Evolutionary conservation across 2,797 vertebrate species (phyloP).

Genomic region (Prunella strophiata): DNA sequence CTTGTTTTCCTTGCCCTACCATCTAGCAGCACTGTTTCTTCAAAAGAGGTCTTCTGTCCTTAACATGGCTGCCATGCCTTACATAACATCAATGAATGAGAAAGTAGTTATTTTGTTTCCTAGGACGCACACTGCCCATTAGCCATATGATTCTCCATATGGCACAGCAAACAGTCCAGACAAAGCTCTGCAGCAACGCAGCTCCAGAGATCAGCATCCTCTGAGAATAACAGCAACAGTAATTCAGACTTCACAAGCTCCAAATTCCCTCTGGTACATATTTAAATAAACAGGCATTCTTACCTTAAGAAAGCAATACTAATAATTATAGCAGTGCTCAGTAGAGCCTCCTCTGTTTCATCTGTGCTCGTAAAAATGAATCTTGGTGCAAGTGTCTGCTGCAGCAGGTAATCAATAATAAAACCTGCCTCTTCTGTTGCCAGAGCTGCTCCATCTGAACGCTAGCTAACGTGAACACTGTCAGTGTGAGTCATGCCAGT

Average conservation of each 20-base stretch:
- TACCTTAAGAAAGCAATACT: constrained; percentile 27
- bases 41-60: constrained; percentile 42
- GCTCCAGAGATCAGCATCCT: neutral
- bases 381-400: neutral
- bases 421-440: neutral
- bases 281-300: constrained; percentile 1
- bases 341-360: constrained; percentile 19
- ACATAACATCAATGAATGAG: constrained; percentile 53
- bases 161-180: neutral
- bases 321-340: neutral
- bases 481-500: constrained; percentile 50
- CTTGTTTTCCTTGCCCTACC: neutral
- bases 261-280: neutral
- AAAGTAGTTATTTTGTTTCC: constrained; percentile 8
- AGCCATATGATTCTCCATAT: constrained; percentile 6
- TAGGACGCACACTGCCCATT: neutral
- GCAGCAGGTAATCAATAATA: constrained; percentile 57
- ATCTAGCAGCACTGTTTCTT: constrained; percentile 37
- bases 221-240: neutral
- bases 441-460: constrained; percentile 39
- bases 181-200: neutral
- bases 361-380: neutral
- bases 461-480: constrained; percentile 14
- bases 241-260: neutral
- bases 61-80: constrained; percentile 70